A percentile compares a stretch with the other conserved stretches of the same genome.
Evolutionary conservation across 2,888 invertebrate genomes (phyloP).

Genomic region (Nemoura dubitans): DNA sequence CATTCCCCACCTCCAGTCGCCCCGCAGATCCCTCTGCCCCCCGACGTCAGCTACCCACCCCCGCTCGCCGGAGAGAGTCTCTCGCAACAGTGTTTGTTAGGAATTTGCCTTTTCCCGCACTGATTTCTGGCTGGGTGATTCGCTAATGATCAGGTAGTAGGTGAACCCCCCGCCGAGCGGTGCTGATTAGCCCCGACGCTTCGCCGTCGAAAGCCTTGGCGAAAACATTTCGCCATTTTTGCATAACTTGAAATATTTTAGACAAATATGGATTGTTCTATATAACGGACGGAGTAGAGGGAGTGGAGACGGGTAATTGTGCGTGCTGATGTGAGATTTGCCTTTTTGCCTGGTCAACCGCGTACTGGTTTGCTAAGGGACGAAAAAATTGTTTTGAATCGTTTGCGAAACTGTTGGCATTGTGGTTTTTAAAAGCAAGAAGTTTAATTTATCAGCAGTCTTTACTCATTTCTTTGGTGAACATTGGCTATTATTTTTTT

Average conservation of each 20-base stretch:
- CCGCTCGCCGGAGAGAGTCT: background rate
- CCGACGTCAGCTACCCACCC: background rate
- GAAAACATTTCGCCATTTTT: background rate
- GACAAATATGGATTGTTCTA: background rate
- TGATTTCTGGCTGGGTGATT: slow-evolving; percentile 41
- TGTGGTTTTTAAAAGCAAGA: too few species aligned
- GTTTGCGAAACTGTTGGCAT: too few species aligned
- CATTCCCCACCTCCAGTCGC: background rate
- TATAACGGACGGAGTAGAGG: background rate
- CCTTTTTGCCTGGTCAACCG: background rate
- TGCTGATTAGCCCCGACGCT: background rate
- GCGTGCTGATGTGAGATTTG: background rate
- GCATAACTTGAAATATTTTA: slow-evolving; percentile 12
- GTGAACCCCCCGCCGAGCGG: background rate
- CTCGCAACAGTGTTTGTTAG: slow-evolving; percentile 47
- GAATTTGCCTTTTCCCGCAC: slow-evolving; percentile 44
- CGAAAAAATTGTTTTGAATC: too few species aligned
- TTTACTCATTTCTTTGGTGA: too few species aligned
- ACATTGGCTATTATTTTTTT: too few species aligned
- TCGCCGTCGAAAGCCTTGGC: background rate
- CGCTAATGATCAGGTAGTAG: slow-evolving; percentile 35
- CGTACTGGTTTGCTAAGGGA: background rate
- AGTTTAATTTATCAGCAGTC: too few species aligned
- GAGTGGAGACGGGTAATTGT: background rate
- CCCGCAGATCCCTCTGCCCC: background rate